phyloP scores from a whole-genome alignment of 2,113 vertebrate genomes.

The Papio anubis region DNA sequence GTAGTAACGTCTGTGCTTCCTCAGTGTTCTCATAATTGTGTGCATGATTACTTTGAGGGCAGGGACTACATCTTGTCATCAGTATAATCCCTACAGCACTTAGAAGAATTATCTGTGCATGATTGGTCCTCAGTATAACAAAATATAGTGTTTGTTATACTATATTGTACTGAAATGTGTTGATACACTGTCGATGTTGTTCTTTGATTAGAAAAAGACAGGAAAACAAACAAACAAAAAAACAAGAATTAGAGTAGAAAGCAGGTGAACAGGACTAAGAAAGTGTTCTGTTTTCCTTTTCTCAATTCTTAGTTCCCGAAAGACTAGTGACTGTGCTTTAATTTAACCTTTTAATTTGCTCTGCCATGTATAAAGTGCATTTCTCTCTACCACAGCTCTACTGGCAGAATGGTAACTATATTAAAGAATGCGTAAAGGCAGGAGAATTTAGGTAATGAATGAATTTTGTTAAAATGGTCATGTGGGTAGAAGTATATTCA shows the following conservation, averaged over 20 bases:
- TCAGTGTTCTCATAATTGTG: neutral
- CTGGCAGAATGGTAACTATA: conserved; percentile 21
- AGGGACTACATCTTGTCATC: neutral
- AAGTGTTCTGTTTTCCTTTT: neutral
- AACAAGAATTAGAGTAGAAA: neutral
- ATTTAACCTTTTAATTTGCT: neutral
- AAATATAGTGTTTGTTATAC: neutral
- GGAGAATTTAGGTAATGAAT: neutral
- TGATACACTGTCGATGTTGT: neutral
- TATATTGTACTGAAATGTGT: neutral
- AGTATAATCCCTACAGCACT: neutral
- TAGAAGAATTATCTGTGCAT: neutral
- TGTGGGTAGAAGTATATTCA: neutral
- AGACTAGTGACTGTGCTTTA: neutral
- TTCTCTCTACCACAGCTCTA: neutral
- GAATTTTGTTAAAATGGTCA: neutral
- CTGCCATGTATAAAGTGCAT: neutral
- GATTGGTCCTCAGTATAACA: neutral
- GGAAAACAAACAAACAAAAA: neutral
- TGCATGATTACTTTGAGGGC: neutral
- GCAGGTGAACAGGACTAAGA: neutral
- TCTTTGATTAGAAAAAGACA: neutral
- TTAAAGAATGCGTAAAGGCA: neutral
- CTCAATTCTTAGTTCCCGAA: neutral
- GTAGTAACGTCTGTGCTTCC: neutral